phyloP scores from a whole-genome alignment of 64 coral and sea anemone genomes.

The Pachyseris speciosa region DNA sequence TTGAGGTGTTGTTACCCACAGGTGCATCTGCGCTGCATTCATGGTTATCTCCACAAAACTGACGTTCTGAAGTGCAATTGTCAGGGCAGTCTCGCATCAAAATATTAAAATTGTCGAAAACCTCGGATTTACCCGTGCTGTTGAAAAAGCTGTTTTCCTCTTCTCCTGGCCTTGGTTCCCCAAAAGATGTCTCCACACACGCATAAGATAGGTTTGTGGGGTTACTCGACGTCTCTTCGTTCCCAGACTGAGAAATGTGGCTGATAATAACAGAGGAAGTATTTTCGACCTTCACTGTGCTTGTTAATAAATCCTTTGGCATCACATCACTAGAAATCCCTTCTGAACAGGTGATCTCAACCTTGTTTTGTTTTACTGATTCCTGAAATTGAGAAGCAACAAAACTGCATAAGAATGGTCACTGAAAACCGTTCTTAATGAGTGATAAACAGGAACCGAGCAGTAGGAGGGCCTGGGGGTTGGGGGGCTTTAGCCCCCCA shows the following conservation, averaged over 20 bases:
- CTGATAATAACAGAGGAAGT: neutral
- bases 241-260: neutral
- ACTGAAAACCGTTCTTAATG: no score
- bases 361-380: neutral
- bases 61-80: neutral
- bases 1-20: no score
- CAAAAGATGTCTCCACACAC: neutral
- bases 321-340: neutral
- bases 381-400: no score
- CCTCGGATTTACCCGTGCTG: neutral
- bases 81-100: neutral
- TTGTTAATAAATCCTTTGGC: no score
- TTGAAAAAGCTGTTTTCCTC: neutral
- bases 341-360: neutral
- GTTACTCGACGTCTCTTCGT: neutral
- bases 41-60: neutral
- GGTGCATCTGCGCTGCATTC: neutral
- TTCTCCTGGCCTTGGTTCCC: neutral
- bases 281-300: neutral
- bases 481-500: no score
- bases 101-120: neutral
- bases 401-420: no score
- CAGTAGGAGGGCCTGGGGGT: no score
- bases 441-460: no score
- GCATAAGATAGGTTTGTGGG: neutral